phyloP scores from a whole-genome alignment of 64 coral and sea anemone genomes.

The Orbicella faveolata region DNA sequence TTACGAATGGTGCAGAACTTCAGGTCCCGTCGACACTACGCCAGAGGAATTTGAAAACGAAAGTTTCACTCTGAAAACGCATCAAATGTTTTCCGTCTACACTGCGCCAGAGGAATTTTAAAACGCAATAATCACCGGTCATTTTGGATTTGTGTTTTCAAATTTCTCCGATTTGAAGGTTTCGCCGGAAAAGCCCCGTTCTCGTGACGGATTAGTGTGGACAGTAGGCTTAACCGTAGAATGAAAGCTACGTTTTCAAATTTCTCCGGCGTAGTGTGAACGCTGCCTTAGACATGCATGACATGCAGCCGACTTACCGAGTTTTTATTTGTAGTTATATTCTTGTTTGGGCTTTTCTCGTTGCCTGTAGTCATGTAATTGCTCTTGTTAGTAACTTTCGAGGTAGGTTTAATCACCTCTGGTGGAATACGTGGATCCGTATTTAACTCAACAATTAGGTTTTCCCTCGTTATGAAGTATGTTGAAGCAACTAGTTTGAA shows the following conservation, averaged over 20 bases:
- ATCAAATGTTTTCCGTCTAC: too few relatives aligned
- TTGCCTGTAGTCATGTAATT: neutral
- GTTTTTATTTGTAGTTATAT: neutral
- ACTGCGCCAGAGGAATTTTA: too few relatives aligned
- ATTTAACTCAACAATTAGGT: slow-evolving; percentile 1
- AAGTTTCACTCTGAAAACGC: too few relatives aligned
- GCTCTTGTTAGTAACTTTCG: neutral
- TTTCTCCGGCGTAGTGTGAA: neutral
- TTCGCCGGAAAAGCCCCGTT: too few relatives aligned
- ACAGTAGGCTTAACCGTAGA: too few relatives aligned
- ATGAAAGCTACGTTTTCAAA: neutral
- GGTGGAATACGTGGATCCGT: neutral
- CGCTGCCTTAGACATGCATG: neutral
- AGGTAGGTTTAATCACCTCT: neutral
- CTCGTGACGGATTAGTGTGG: too few relatives aligned
- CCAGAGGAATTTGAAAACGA: too few relatives aligned
- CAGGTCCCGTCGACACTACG: too few relatives aligned
- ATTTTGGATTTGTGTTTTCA: too few relatives aligned
- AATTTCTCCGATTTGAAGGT: too few relatives aligned
- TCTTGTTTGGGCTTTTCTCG: neutral
- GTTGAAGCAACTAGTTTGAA: neutral
- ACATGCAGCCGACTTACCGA: neutral
- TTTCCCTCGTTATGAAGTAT: neutral
- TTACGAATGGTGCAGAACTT: too few relatives aligned
- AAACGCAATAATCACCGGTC: too few relatives aligned